Conservation (phyloP, 1,140 invertebrate species). For the Babylonia areolata region DNA sequence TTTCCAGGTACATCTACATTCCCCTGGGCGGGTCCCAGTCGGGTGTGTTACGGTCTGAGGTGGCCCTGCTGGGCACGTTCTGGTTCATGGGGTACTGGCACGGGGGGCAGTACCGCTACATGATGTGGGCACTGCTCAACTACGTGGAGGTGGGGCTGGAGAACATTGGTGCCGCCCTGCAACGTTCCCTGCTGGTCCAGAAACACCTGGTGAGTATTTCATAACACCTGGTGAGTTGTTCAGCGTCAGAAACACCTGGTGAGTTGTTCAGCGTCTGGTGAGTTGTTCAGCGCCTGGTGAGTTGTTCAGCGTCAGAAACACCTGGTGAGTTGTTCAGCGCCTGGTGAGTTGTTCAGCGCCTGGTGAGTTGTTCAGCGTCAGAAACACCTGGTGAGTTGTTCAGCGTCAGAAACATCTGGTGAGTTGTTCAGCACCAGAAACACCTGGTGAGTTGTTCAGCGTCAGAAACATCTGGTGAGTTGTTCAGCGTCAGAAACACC, state of each 20-base stretch:
- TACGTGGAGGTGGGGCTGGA: conserved; percentile 87
- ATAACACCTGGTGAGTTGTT: no score
- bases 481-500: no score
- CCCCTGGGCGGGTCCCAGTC: conserved; percentile 79
- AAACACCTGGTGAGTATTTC: neutral
- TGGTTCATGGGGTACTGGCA: conserved; percentile 93
- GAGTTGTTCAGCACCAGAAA: no score
- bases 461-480: no score
- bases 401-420: no score
- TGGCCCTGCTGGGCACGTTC: conserved; percentile 88
- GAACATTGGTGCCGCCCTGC: conserved; percentile 73
- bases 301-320: no score
- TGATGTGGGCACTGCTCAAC: conserved; percentile 90
- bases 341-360: neutral
- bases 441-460: no score
- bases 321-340: no score
- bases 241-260: no score
- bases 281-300: no score
- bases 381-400: no score
- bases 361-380: neutral
- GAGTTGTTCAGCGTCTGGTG: no score
- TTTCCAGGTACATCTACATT: conserved; percentile 84
- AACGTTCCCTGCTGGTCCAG: neutral
- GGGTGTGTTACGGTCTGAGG: conserved; percentile 79
- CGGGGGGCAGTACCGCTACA: conserved; percentile 85